Base-by-base conservation (phyloP, 1,140 invertebrate species). In the Drosophila miranda region DNA sequence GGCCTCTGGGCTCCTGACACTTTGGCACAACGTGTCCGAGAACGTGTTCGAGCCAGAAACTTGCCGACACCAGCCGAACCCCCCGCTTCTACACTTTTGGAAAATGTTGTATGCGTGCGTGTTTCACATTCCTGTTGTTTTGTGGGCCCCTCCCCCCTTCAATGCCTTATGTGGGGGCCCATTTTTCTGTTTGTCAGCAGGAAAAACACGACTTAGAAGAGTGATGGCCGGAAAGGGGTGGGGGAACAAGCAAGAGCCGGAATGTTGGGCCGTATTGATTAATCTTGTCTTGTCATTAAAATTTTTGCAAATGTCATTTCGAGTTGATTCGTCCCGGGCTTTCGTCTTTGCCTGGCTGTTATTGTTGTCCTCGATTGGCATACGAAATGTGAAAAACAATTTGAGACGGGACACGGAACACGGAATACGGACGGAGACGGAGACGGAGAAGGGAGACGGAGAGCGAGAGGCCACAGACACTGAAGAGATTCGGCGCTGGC, bases 231-330 rank as follows among this genome's bases (percentile, higher is more conserved):
- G 6, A 50, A 26, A 34, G 26, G n/a, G 16, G n/a, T n/a, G n/a
- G n/a, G 16, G 16, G 16, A 16, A 16, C 16, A 16, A 16, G 16
- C 16, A 7, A 26, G 28, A 1, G 34, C 9, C 13, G 30, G 21
- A 42, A 28, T 19, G 7, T 42, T 8, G 48, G 48, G 48, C 76
- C 57, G 61, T 81, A 80, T 80, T 80, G 72, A 80, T 80, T 80
- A 80, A 77, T 77, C 75, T 77, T 74, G 59, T 70, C 71, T 57
- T 77, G 34, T 38, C 34, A 38, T 38, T 38, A 81, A 81, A 81
- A 81, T 81, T 80, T 81, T 80, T 80, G 78, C 78, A 76, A 81
- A 81, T 81, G 67, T 76, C 77, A 80, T 75, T 80, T 75, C 59
- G 34, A 11, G 34, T 38, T 11, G 3, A 38, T 38, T 38, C 34